Percentiles rank a stretch among this genome's conserved stretches.
phyloP scores from a whole-genome alignment of 2,113 vertebrate genomes.

The cattle (Bos taurus) region ARS-UCD2.0 NC_037352.1:5606001-5606500 shows the following conservation, averaged over 20 bases:
- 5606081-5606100: background rate
- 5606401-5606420: conserved; percentile 4
- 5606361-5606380: background rate
- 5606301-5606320: background rate
- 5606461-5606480: background rate
- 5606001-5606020: background rate
- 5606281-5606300: background rate
- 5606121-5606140: background rate
- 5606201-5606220: background rate
- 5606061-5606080: background rate
- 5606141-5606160: background rate
- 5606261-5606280: background rate
- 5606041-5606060: background rate
- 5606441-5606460: background rate
- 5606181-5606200: background rate
- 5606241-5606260: background rate
- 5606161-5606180: background rate
- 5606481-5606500: background rate
- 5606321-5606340: background rate
- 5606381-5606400: background rate
- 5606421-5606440: background rate
- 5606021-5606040: background rate
- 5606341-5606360: background rate
- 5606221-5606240: background rate
- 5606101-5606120: background rate